phyloP scores from a whole-genome alignment of 2,888 invertebrate species.

The Agrochola lychnidis region DNA sequence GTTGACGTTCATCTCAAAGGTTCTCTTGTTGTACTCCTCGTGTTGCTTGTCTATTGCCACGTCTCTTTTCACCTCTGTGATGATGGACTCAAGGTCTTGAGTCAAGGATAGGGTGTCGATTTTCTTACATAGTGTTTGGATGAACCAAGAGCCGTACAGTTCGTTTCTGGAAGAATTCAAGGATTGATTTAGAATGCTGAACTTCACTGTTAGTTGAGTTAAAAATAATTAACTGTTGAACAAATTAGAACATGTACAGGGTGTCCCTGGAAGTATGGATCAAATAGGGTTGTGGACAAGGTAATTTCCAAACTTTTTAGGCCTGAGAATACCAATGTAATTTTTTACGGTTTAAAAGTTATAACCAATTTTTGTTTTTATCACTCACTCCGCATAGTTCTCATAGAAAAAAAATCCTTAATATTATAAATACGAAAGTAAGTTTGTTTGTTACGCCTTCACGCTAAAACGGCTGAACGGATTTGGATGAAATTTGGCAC shows the following conservation, averaged over 20 bases:
- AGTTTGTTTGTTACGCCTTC: too few relatives aligned
- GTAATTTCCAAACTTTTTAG: too few relatives aligned
- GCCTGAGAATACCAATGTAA: too few relatives aligned
- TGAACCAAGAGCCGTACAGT: slow-evolving; percentile 82
- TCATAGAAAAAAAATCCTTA: too few relatives aligned
- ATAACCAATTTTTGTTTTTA: too few relatives aligned
- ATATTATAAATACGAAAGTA: too few relatives aligned
- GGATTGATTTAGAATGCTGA: slow-evolving; percentile 4
- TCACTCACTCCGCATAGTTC: too few relatives aligned
- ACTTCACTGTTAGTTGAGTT: neutral
- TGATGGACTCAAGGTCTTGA: slow-evolving; percentile 80
- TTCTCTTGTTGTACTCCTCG: slow-evolving; percentile 71
- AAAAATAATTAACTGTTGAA: neutral
- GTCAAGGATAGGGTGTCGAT: slow-evolving; percentile 73
- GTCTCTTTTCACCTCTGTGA: slow-evolving; percentile 80
- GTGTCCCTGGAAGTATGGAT: too few relatives aligned
- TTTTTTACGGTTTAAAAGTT: too few relatives aligned
- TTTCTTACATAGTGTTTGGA: slow-evolving; percentile 81
- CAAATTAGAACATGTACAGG: neutral
- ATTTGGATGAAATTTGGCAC: too few relatives aligned
- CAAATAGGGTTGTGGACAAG: too few relatives aligned
- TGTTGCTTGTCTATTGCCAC: slow-evolving; percentile 79
- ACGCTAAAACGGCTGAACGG: too few relatives aligned
- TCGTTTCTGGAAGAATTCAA: slow-evolving; percentile 71
- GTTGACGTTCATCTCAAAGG: slow-evolving; percentile 72